phyloP scores from a whole-genome alignment of 2,113 vertebrate species.

The Mobula hypostoma region DNA sequence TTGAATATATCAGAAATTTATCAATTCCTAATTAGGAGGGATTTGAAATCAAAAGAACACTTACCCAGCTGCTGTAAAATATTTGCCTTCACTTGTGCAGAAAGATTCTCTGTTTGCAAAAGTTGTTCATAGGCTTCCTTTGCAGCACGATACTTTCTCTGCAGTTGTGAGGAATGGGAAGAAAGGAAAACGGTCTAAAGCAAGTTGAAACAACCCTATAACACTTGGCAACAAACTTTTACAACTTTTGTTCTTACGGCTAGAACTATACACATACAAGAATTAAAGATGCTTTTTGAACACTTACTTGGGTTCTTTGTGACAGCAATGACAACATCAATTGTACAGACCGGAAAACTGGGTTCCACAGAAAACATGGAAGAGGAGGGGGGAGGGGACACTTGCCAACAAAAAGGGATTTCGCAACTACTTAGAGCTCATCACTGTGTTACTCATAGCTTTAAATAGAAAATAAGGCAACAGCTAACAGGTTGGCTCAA shows the following conservation, averaged over 20 bases:
- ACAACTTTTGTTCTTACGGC: constrained; percentile 44
- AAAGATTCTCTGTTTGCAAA: constrained; percentile 88
- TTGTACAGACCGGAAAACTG: neutral
- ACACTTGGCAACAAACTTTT: constrained; percentile 44
- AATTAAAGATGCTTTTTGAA: constrained; percentile 12
- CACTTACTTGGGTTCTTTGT: neutral
- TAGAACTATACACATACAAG: neutral
- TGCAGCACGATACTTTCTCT: constrained; percentile 94
- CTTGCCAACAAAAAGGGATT: constrained; percentile 1
- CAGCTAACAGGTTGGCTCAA: neutral
- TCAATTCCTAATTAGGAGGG: neutral
- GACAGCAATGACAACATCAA: constrained; percentile 37
- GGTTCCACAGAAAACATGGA: constrained; percentile 31
- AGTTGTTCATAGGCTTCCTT: constrained; percentile 96
- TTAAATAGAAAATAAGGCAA: neutral
- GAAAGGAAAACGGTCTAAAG: constrained; percentile 48
- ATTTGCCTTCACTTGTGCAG: constrained; percentile 94
- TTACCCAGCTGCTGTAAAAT: constrained; percentile 95
- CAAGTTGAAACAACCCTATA: constrained; percentile 36
- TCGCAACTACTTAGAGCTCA: constrained; percentile 5
- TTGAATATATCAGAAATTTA: neutral
- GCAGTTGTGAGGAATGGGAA: constrained; percentile 35
- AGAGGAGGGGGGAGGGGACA: neutral
- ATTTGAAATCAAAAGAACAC: constrained; percentile 45
- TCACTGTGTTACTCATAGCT: neutral